Base-by-base conservation (phyloP, 2,113 vertebrate species). In the Rhynchopsitta pachyrhyncha region DNA sequence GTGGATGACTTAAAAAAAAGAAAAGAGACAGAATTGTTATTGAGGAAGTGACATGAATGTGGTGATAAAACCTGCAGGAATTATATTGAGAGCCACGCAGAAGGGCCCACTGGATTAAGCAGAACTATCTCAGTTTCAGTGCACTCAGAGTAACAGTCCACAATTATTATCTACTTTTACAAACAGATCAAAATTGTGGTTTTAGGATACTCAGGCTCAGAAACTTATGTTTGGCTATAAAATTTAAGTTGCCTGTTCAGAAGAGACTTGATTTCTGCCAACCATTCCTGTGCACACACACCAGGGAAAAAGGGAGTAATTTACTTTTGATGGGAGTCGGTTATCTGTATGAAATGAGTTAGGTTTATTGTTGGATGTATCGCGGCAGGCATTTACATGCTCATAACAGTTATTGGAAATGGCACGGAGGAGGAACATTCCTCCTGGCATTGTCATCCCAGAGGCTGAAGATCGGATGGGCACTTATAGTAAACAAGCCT, bases 71-170 rank as follows among this genome's bases (percentile, higher is more conserved):
- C 35, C 37, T 74, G 24, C 29, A 74, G 52, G 82, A 35, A 25
- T 23, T 74, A n/a, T 14, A 25, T 20, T 25, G 68, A 83, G 15
- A 49, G 50, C 39, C n/a, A 49, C 0, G 5, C 33, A 79, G 67
- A 41, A 71, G 62, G 41, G 25, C 41, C 37, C 29, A 11, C 1
- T 19, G n/a, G 28, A 19, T 8, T 15, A 24, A 71, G 55, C 31
- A 60, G 74, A 82, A 85, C n/a, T 13, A 68, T 70, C 88, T 90
- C 55, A 1, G 2, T 78, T 83, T 86, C 82, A 50, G 14, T 25
- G 55, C 24, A 3, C 33, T 75, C 33, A 78, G 42, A 81, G 29
- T 52, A 42, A 17, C 0, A 0, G 33, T 81, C 3, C 4, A 27
- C 49, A 60, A 29, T 63, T 57, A 27, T n/a, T 50, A 23, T 5